phyloP scores from a whole-genome alignment of 2,113 vertebrate species.

The Oceanodroma tethys region DNA sequence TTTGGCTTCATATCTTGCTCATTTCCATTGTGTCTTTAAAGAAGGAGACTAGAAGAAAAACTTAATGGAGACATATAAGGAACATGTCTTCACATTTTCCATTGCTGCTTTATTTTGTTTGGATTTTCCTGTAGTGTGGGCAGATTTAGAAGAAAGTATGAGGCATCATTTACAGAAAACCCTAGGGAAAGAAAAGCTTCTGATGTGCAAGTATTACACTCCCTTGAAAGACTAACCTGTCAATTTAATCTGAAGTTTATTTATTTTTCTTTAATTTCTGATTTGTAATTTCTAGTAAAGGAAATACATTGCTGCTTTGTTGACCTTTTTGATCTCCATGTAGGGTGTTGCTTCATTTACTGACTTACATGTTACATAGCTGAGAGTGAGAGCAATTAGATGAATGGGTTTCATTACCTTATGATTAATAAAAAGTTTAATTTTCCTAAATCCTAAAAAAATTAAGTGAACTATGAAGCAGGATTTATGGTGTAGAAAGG shows the following conservation, averaged over 20 bases:
- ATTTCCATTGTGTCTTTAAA: neutral
- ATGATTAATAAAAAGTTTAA: slow-evolving; percentile 22
- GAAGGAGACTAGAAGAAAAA: neutral
- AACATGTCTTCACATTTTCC: neutral
- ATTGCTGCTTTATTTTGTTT: neutral
- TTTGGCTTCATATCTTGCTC: neutral
- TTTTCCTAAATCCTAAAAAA: neutral
- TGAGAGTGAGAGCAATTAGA: neutral
- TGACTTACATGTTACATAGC: neutral
- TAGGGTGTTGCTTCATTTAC: neutral
- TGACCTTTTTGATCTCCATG: neutral
- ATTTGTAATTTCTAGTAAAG: neutral
- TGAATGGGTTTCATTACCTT: neutral
- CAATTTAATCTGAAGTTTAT: neutral
- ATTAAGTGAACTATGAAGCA: neutral
- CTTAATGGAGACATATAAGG: rapidly evolving
- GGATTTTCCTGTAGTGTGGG: neutral
- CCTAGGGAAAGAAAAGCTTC: neutral
- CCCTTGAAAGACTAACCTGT: neutral
- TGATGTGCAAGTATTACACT: neutral
- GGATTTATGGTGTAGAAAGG: neutral
- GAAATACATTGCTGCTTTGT: neutral
- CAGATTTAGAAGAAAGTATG: neutral
- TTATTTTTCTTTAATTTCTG: neutral
- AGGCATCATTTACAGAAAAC: neutral